Percentiles rank a stretch among this genome's conserved stretches.
phyloP scores from a whole-genome alignment of 2,888 invertebrate species.

The Drosophila siamana region DNA sequence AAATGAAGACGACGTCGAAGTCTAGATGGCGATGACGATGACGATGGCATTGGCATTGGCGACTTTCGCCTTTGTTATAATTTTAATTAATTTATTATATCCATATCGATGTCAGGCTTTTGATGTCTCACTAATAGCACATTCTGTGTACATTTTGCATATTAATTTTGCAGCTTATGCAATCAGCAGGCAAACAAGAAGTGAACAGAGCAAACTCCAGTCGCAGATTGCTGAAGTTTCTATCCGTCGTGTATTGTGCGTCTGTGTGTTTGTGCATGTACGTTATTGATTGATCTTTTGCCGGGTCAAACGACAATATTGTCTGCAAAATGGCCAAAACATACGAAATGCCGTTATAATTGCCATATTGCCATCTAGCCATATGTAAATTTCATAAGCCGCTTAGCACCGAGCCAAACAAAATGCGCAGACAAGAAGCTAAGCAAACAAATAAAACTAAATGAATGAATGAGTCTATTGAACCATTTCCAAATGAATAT shows the following conservation, averaged over 20 bases:
- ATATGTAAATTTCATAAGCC: slow-evolving; percentile 54
- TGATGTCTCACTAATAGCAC: slow-evolving; percentile 67
- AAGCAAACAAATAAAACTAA: slow-evolving; percentile 38
- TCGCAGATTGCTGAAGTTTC: background rate
- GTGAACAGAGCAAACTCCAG: slow-evolving; percentile 3
- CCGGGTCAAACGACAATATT: slow-evolving; percentile 20
- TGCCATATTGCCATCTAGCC: slow-evolving; percentile 19
- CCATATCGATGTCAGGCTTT: slow-evolving; percentile 53
- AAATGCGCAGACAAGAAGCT: slow-evolving; percentile 40
- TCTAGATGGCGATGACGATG: slow-evolving; percentile 4
- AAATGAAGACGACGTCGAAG: background rate
- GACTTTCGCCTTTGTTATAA: slow-evolving; percentile 70
- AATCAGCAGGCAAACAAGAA: slow-evolving; percentile 25
- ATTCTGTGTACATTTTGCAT: slow-evolving; percentile 58
- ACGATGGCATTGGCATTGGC: slow-evolving; percentile 18
- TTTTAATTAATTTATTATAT: slow-evolving; percentile 75
- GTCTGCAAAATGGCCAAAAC: slow-evolving; percentile 22
- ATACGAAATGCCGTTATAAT: slow-evolving; percentile 47
- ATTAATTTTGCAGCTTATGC: slow-evolving; percentile 43
- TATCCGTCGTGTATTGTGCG: background rate
- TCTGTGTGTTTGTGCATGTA: background rate
- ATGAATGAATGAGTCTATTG: slow-evolving; percentile 49
- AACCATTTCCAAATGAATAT: slow-evolving; percentile 39
- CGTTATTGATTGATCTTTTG: slow-evolving; percentile 40
- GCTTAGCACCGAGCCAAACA: slow-evolving; percentile 39